Evolutionary conservation across 2,888 invertebrate species (phyloP).

Genomic region (Aelia acuminata): DNA sequence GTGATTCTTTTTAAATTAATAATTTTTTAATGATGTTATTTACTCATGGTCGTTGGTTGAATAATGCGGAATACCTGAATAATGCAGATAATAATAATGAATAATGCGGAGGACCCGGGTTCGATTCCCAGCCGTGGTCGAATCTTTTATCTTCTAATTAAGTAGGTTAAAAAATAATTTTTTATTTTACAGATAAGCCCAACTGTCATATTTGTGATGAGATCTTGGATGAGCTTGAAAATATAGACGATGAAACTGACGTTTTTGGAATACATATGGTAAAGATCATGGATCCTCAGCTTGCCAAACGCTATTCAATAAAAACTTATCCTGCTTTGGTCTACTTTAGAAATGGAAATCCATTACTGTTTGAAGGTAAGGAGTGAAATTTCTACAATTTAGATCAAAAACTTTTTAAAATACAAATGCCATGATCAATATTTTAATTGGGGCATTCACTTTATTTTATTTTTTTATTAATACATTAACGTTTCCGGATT

Average conservation of each 20-base stretch:
- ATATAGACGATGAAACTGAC: constrained; percentile 92
- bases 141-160: too few relatives aligned
- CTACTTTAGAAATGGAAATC: constrained; percentile 85
- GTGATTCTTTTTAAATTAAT: too few relatives aligned
- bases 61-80: too few relatives aligned
- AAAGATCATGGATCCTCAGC: constrained; percentile 90
- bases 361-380: constrained; percentile 74
- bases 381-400: neutral
- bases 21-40: too few relatives aligned
- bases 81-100: too few relatives aligned
- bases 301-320: constrained; percentile 93
- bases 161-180: neutral
- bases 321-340: constrained; percentile 95
- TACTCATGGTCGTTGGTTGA: too few relatives aligned
- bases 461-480: too few relatives aligned
- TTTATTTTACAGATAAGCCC: constrained; percentile 79
- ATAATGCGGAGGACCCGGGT: too few relatives aligned
- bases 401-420: neutral
- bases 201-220: constrained; percentile 94
- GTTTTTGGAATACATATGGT: constrained; percentile 95
- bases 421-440: neutral
- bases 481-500: too few relatives aligned
- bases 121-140: too few relatives aligned
- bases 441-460: too few relatives aligned
- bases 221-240: constrained; percentile 88